Evolutionary conservation across 2,113 vertebrate species (phyloP).

Genomic region (Coregonus clupeaformis): DNA sequence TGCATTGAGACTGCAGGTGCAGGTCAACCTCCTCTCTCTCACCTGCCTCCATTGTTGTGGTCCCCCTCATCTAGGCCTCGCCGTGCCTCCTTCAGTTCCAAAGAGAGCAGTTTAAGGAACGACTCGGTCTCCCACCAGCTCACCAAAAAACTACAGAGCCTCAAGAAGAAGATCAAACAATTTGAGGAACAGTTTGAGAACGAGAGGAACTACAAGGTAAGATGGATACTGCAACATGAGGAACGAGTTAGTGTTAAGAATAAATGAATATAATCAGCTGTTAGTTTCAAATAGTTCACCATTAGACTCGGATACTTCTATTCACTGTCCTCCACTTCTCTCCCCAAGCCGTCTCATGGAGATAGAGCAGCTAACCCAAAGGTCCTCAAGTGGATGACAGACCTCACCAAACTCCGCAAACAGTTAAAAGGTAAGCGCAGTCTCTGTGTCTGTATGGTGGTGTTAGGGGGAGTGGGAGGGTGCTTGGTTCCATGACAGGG

Average conservation of each 20-base stretch:
- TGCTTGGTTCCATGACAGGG: constrained; percentile 7
- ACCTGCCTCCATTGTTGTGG: neutral
- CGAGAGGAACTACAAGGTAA: constrained; percentile 90
- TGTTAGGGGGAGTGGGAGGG: constrained; percentile 3
- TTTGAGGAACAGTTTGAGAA: constrained; percentile 98
- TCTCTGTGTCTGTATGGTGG: constrained; percentile 23
- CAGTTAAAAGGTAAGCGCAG: constrained; percentile 92
- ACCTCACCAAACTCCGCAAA: constrained; percentile 92
- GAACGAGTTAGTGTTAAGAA: neutral
- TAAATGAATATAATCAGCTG: too few relatives aligned
- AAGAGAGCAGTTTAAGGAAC: constrained; percentile 89
- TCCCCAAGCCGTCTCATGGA: constrained; percentile 87
- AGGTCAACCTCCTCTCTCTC: neutral
- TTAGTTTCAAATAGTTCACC: neutral
- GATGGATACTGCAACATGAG: neutral
- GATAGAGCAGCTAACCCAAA: constrained; percentile 97
- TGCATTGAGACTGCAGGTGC: neutral
- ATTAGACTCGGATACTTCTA: neutral
- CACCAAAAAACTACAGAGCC: constrained; percentile 91
- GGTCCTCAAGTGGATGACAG: constrained; percentile 98
- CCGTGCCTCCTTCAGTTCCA: constrained; percentile 88
- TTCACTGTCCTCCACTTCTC: neutral
- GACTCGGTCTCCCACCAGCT: constrained; percentile 86
- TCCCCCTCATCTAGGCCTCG: constrained; percentile 76
- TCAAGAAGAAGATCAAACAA: constrained; percentile 94